Base-by-base conservation (phyloP, 2,113 vertebrate species). In the Rhinoptilus africanus region DNA sequence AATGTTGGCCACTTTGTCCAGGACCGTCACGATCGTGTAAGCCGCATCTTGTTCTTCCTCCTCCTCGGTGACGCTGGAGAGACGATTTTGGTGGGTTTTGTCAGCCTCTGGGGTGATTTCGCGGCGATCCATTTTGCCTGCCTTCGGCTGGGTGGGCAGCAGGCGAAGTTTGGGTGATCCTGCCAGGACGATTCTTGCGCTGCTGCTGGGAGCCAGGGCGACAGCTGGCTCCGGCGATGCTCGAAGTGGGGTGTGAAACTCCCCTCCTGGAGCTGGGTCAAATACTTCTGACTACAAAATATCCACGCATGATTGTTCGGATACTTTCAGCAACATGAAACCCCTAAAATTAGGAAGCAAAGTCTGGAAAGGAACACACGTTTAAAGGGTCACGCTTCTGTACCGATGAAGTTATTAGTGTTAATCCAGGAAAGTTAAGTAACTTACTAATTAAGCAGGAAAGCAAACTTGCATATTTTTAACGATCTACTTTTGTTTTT, bases 1-100 rank as follows among this genome's bases (percentile, higher is more conserved):
- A 23, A 99, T 99, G 56, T 98, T 98, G 35, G 99, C 99, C 37
- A 99, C 99, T 51, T 99, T 99, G 97, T 99, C 99, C 97, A 99
- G 98, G 91, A 99, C 98, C 0, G 99, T 99, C 94, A 99, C 98
- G 54, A 99, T 99, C 1, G 99, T 99, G 81, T 99, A 98, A 39
- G 99, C 99, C 4, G 99, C 98, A 69, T 99, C 97, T 98, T 99
- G 98, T 91, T 99, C 99, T 27, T 98, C 98, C 27, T 98, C 99
- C 35, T 99, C 99, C 96, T 99, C 99, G 4, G 95, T 87, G 78
- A 99, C 96, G 2, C 98, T 97, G 0, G 99, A 91, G 68, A 99
- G 98, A 64, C 98, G 98, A 41, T 98, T 98, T 78, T 96, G 98
- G 95, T 99, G 98, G 56, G 98, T 96, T 98, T 98, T 98, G 95